phyloP scores from a whole-genome alignment of 2,888 invertebrate species.

The Marasmarcha lunaedactyla region DNA sequence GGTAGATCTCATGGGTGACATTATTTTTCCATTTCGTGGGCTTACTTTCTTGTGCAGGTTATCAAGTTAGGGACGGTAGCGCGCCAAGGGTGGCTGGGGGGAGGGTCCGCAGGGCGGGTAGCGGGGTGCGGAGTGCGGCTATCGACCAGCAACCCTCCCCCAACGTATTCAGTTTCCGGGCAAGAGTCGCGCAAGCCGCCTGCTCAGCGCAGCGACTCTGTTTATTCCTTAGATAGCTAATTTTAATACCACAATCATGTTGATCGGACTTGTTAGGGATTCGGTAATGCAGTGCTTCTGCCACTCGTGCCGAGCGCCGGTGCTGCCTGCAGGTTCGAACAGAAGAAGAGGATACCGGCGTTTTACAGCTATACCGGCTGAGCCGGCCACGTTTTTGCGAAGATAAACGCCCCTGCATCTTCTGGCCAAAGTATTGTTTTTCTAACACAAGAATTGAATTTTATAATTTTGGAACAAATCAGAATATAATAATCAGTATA shows the following conservation, averaged over 20 bases:
- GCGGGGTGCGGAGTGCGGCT: conserved; percentile 55
- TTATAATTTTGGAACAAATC: too few species aligned
- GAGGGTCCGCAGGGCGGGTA: conserved; percentile 59
- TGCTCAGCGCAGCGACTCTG: conserved; percentile 62
- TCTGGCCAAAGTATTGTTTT: neutral
- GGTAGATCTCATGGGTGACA: conserved; percentile 48
- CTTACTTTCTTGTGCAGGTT: conserved; percentile 65
- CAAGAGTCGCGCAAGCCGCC: conserved; percentile 74
- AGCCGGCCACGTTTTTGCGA: too few species aligned
- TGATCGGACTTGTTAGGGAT: conserved; percentile 91
- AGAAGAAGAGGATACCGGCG: conserved; percentile 16
- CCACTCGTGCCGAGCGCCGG: conserved; percentile 90
- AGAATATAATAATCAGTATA: too few species aligned
- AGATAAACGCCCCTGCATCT: neutral
- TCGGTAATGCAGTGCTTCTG: conserved; percentile 95
- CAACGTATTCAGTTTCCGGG: conserved; percentile 67
- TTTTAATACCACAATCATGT: conserved; percentile 72
- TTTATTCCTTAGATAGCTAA: conserved; percentile 61
- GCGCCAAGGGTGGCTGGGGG: conserved; percentile 42
- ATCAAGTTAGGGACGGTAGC: conserved; percentile 62
- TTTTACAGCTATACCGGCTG: conserved; percentile 2
- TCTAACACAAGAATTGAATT: too few species aligned
- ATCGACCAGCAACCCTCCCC: conserved; percentile 73
- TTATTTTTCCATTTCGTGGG: conserved; percentile 66
- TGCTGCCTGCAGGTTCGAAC: conserved; percentile 76